phyloP scores from a whole-genome alignment of 2,113 vertebrate genomes.

The Atractosteus spatula region DNA sequence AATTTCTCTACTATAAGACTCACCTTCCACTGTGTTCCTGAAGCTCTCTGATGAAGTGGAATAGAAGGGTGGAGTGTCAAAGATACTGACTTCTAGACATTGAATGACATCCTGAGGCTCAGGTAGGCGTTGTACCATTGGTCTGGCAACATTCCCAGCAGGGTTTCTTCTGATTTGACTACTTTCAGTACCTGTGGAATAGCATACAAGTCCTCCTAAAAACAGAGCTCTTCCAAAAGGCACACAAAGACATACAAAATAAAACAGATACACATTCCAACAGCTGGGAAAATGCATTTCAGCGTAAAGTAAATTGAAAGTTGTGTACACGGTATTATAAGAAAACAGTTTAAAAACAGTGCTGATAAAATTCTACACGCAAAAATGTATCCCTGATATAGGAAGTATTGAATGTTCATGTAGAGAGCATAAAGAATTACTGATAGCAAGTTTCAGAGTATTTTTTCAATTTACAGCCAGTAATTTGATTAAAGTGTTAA shows the following conservation, averaged over 20 bases:
- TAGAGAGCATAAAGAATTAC: no score
- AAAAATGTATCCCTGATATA: no score
- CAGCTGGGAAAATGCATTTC: no score
- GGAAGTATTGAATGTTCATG: no score
- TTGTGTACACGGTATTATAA: no score
- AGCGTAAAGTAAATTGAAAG: no score
- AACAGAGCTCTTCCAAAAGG: background rate
- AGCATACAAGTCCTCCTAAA: background rate
- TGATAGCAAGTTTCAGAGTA: no score
- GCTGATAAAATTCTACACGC: no score
- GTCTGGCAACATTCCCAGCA: slow-evolving; percentile 85
- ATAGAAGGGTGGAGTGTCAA: slow-evolving; percentile 92
- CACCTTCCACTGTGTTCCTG: slow-evolving; percentile 91
- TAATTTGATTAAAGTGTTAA: no score
- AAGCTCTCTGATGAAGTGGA: slow-evolving; percentile 94
- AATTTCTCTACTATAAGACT: background rate
- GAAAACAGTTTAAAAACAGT: no score
- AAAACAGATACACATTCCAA: background rate
- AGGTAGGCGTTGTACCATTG: slow-evolving; percentile 91
- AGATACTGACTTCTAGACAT: slow-evolving; percentile 82
- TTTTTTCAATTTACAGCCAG: no score
- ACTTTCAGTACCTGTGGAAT: slow-evolving; percentile 73
- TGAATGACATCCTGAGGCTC: slow-evolving; percentile 80
- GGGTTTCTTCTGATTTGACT: slow-evolving; percentile 87
- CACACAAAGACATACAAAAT: background rate